phyloP scores from a whole-genome alignment of 2,888 invertebrate species.

The Drosophila tripunctata region DNA sequence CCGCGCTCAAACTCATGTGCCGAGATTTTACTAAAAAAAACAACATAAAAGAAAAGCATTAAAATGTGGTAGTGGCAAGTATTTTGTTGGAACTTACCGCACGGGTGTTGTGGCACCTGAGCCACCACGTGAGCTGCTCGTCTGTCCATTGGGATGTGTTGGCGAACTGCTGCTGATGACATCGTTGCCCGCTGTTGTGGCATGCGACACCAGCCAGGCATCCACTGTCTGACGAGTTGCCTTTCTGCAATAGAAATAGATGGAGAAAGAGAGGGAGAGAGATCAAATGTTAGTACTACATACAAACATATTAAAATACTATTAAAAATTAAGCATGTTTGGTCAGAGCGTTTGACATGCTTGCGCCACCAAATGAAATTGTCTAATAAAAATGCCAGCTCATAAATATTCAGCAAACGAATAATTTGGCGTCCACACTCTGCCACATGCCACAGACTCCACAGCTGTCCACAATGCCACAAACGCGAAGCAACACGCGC shows the following conservation, averaged over 20 bases:
- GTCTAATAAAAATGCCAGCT: constrained; percentile 73
- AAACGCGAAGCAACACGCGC: constrained; percentile 53
- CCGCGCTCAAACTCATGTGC: constrained; percentile 98
- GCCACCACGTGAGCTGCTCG: constrained; percentile 88
- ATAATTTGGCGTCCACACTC: constrained; percentile 38
- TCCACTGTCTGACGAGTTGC: constrained; percentile 96
- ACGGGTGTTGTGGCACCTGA: constrained; percentile 97
- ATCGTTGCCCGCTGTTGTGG: constrained; percentile 86
- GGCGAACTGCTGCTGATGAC: constrained; percentile 85
- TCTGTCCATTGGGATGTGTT: constrained; percentile 85
- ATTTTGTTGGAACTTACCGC: constrained; percentile 86
- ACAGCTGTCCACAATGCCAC: constrained; percentile 21
- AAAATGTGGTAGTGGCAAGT: too few relatives aligned
- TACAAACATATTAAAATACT: constrained; percentile 59
- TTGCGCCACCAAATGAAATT: constrained; percentile 55
- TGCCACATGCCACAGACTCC: constrained; percentile 15
- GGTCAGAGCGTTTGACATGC: constrained; percentile 27
- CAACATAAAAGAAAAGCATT: too few relatives aligned
- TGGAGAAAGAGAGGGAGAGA: background rate
- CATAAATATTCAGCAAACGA: constrained; percentile 70
- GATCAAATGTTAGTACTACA: background rate
- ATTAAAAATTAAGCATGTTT: constrained; percentile 54
- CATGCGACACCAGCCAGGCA: constrained; percentile 95
- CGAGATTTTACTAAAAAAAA: constrained; percentile 91
- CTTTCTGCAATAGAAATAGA: constrained; percentile 87